phyloP scores from a whole-genome alignment of 1,140 invertebrate genomes.

The Monochamus saltuarius region DNA sequence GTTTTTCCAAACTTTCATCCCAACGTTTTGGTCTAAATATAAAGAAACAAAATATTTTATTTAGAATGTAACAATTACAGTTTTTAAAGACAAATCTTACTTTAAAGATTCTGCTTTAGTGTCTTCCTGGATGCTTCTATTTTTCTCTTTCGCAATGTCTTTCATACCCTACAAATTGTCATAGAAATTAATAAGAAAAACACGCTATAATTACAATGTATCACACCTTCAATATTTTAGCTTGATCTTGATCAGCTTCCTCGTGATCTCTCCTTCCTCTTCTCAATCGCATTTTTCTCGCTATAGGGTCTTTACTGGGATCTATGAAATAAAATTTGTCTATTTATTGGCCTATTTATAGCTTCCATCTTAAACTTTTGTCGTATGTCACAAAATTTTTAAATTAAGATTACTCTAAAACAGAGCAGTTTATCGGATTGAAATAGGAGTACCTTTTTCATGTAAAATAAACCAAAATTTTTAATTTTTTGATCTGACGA shows the following conservation, averaged over 20 bases:
- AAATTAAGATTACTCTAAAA: too few species aligned
- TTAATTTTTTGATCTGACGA: too few species aligned
- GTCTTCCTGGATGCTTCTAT: conserved; percentile 63
- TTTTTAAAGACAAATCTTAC: conserved; percentile 50
- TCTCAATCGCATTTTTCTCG: conserved; percentile 85
- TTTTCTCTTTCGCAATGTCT: conserved; percentile 91
- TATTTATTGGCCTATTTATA: too few species aligned
- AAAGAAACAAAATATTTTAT: neutral
- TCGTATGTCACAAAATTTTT: too few species aligned
- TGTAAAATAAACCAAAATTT: too few species aligned
- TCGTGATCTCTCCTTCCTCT: conserved; percentile 71
- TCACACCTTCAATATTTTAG: conserved; percentile 85
- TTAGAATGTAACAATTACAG: neutral
- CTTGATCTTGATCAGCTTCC: conserved; percentile 87
- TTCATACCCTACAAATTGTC: conserved; percentile 79
- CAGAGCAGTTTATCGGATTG: too few species aligned
- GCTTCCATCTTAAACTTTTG: too few species aligned
- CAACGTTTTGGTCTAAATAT: conserved; percentile 78
- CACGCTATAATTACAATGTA: neutral
- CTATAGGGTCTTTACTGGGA: conserved; percentile 80
- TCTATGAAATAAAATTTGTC: conserved; percentile 50
- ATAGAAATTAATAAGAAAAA: neutral
- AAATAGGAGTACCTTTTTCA: too few species aligned
- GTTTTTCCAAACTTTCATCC: conserved; percentile 94
- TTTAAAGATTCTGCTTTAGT: conserved; percentile 69